These are phyloP conservation scores for Danaus chrysippus DNA, from an alignment of 2,888 invertebrate species.

Conservation along the genomic window DNA sequence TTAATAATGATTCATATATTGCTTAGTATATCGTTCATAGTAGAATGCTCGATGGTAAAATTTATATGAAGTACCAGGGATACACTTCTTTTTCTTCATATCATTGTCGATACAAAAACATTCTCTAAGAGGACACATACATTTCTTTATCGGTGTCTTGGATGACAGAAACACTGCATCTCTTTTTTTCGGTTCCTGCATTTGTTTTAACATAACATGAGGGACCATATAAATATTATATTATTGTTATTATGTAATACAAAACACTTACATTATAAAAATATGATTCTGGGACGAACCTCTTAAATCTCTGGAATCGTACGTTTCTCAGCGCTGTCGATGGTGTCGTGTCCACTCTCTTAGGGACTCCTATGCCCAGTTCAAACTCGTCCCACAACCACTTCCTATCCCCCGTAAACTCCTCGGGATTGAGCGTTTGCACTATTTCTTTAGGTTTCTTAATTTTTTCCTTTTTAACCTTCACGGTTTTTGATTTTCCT, in stretches of 20 bases:
- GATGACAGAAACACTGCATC: background rate
- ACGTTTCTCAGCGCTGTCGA: background rate
- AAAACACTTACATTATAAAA: background rate
- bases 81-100: background rate
- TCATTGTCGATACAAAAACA: background rate
- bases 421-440: background rate
- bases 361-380: background rate
- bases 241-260: background rate
- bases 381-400: background rate
- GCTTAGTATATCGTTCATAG: no score
- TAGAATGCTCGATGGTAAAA: background rate
- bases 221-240: background rate
- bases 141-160: background rate
- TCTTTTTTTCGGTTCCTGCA: background rate
- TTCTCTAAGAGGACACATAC: background rate
- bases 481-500: no score
- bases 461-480: background rate
- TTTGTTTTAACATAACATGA: background rate
- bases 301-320: background rate
- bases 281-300: background rate
- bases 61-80: background rate
- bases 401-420: slow-evolving; percentile 1
- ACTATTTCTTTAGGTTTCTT: background rate
- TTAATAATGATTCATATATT: no score
- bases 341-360: background rate